Evolutionary conservation across 2,113 vertebrate genomes (phyloP).

Genomic region (Aspiorhynchus laticeps): DNA sequence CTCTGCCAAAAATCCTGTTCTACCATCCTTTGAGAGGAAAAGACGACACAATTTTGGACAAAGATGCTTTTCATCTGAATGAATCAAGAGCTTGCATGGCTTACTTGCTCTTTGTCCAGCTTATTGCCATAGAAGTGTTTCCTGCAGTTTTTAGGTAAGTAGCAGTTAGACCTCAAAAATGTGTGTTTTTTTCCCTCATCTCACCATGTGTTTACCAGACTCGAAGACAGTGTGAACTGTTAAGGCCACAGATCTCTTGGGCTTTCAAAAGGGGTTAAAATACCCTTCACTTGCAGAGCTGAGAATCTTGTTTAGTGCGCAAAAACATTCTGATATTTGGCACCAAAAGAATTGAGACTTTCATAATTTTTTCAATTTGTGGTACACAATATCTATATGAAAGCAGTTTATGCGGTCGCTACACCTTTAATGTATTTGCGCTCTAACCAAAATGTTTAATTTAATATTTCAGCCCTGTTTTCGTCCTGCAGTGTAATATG

Average conservation of each 20-base stretch:
- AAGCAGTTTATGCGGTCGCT: not conserved
- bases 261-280: conserved; percentile 23
- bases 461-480: conserved; percentile 81
- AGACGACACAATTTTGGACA: conserved; percentile 67
- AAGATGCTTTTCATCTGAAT: conserved; percentile 67
- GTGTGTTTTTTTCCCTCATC: not conserved
- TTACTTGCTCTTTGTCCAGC: conserved; percentile 91
- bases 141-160: conserved; percentile 89
- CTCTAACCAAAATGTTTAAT: conserved; percentile 29
- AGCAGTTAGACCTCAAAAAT: conserved; percentile 26
- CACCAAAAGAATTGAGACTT: not conserved
- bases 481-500: conserved; percentile 90
- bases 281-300: not conserved
- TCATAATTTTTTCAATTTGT: not conserved
- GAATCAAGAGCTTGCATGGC: conserved; percentile 88
- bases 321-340: not conserved
- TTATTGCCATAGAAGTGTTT: conserved; percentile 80
- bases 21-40: conserved; percentile 61
- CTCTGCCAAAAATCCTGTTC: conserved; percentile 70
- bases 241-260: conserved; percentile 18
- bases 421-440: not conserved
- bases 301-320: not conserved
- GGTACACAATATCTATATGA: not conserved
- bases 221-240: conserved; percentile 2
- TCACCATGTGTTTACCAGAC: conserved; percentile 20